Conservation (phyloP, 2,888 invertebrate species). For the Lasioglossum morio region DNA sequence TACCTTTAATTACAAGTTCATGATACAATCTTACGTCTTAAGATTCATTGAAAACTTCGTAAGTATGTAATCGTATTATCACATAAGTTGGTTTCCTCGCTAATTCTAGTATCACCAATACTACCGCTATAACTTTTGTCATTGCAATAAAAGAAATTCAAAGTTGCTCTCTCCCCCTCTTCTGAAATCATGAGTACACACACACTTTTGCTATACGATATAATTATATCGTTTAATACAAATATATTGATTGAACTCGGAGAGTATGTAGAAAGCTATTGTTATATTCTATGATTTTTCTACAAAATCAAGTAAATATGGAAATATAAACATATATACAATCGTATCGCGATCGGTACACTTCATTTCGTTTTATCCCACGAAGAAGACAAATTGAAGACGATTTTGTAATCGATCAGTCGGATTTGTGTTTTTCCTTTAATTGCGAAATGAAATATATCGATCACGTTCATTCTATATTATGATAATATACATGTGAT, state of each 20-base stretch:
- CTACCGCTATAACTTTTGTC: constrained; percentile 39
- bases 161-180: constrained; percentile 3
- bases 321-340: constrained; percentile 74
- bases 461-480: constrained; percentile 43
- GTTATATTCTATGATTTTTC: constrained; percentile 34
- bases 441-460: constrained; percentile 51
- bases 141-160: constrained; percentile 36
- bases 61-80: constrained; percentile 43
- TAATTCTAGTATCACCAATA: constrained; percentile 55
- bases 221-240: constrained; percentile 29
- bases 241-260: constrained; percentile 21
- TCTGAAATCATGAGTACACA: constrained; percentile 31
- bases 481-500: constrained; percentile 56
- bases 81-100: constrained; percentile 32
- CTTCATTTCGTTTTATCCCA: constrained; percentile 37
- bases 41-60: constrained; percentile 40
- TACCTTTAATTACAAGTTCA: constrained; percentile 33
- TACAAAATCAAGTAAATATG: constrained; percentile 60
- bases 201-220: constrained; percentile 28
- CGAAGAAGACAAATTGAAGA: neutral
- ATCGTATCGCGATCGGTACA: constrained; percentile 60
- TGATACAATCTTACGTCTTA: constrained; percentile 44
- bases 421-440: neutral
- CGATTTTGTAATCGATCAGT: neutral
- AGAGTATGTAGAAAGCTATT: constrained; percentile 41